Percentiles rank a stretch among this genome's conserved stretches.
Conservation (phyloP, 2,113 vertebrate species). For the Chamaea fasciata region DNA sequence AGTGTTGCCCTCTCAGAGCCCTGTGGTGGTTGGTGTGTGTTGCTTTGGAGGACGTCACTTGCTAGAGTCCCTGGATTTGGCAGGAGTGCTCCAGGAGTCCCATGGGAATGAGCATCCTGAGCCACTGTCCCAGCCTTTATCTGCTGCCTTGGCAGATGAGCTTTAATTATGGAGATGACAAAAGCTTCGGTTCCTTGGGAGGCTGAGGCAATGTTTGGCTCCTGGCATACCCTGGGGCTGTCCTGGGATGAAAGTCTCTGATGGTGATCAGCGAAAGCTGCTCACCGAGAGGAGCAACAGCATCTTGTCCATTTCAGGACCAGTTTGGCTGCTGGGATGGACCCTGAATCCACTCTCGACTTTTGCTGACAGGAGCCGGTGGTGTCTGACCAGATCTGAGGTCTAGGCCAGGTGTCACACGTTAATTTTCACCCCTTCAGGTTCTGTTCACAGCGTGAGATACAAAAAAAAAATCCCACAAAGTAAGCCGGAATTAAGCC, state of each 20-base stretch:
- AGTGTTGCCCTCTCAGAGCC: background rate
- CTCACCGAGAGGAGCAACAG: background rate
- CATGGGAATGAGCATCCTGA: background rate
- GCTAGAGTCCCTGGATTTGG: background rate
- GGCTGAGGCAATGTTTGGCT: background rate
- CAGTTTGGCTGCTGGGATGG: background rate
- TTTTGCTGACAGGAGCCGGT: fast-evolving
- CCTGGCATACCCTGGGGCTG: background rate
- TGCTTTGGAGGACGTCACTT: background rate
- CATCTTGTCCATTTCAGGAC: background rate
- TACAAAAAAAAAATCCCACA: background rate
- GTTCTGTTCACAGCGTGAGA: background rate
- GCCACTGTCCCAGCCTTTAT: background rate
- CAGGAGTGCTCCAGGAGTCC: background rate
- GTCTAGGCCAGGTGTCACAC: background rate
- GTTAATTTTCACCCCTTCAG: background rate
- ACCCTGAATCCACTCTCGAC: fast-evolving
- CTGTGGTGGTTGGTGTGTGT: background rate
- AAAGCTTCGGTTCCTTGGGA: background rate
- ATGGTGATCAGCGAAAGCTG: background rate
- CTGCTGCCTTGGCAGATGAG: background rate
- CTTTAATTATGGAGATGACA: background rate
- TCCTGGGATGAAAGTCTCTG: background rate
- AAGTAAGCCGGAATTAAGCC: background rate
- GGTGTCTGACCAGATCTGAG: background rate